These are phyloP conservation scores for Macrobrachium rosenbergii DNA, from an alignment of 1,140 invertebrate species.

Conservation along the genomic window DNA sequence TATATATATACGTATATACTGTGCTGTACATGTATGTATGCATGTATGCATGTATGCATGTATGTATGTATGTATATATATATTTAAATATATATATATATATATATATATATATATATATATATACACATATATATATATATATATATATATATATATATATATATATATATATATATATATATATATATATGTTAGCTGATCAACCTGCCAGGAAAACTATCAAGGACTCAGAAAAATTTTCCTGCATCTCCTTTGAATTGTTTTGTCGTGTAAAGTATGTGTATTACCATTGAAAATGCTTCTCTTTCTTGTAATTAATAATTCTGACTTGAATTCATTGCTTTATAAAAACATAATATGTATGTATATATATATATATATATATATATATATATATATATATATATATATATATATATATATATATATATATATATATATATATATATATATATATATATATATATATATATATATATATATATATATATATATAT, in stretches of 20 bases:
- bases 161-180: neutral
- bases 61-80: neutral
- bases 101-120: constrained; percentile 24
- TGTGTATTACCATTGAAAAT: too few relatives aligned
- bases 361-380: constrained; percentile 27
- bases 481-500: constrained; percentile 28
- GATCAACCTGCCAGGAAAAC: neutral
- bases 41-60: neutral
- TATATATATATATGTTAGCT: neutral
- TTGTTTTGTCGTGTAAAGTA: too few relatives aligned
- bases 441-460: constrained; percentile 6
- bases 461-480: constrained; percentile 10
- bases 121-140: constrained; percentile 6
- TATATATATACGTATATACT: too few relatives aligned
- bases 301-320: too few relatives aligned
- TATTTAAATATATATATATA: constrained; percentile 19
- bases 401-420: constrained; percentile 28
- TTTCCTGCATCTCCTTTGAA: too few relatives aligned
- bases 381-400: constrained; percentile 35
- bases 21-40: too few relatives aligned
- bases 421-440: constrained; percentile 26
- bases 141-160: neutral
- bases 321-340: too few relatives aligned
- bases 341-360: neutral
- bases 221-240: too few relatives aligned